Conservation (phyloP, 2,888 invertebrate species). For the Xestia sexstrigata region DNA sequence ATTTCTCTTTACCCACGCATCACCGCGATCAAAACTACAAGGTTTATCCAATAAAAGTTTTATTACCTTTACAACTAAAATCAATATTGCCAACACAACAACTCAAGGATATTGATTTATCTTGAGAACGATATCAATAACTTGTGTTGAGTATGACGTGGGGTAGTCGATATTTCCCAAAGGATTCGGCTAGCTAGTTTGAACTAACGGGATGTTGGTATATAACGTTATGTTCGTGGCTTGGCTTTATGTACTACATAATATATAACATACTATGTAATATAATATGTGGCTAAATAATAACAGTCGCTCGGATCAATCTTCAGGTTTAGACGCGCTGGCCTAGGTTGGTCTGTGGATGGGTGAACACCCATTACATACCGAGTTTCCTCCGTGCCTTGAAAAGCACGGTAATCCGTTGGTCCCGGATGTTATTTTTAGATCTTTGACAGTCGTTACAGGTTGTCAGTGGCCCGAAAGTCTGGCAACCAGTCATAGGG, state of each 20-base stretch:
- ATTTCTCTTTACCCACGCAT: neutral
- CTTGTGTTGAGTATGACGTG: slow-evolving; percentile 12
- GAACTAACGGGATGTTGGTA: neutral
- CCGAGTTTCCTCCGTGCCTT: neutral
- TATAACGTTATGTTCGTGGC: neutral
- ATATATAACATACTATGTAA: neutral
- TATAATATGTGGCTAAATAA: neutral
- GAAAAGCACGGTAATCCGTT: neutral
- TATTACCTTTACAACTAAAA: slow-evolving; percentile 3
- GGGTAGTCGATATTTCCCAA: slow-evolving; percentile 27
- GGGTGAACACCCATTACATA: too few relatives aligned
- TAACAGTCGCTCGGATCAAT: neutral
- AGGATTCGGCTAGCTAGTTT: slow-evolving; percentile 3
- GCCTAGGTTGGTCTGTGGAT: too few relatives aligned
- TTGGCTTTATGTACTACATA: neutral
- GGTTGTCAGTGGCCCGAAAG: too few relatives aligned
- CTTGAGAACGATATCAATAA: slow-evolving; percentile 23
- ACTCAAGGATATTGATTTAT: slow-evolving; percentile 10
- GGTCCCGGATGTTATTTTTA: neutral
- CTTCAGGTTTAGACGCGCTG: too few relatives aligned
- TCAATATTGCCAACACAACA: slow-evolving; percentile 14
- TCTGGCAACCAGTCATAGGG: too few relatives aligned
- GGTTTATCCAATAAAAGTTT: neutral
- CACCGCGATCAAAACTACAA: neutral
- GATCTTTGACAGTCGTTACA: too few relatives aligned